Percentiles rank a stretch among this genome's conserved stretches.
Conservation (phyloP, 2,888 invertebrate genomes). For the Philereme transversata region DNA sequence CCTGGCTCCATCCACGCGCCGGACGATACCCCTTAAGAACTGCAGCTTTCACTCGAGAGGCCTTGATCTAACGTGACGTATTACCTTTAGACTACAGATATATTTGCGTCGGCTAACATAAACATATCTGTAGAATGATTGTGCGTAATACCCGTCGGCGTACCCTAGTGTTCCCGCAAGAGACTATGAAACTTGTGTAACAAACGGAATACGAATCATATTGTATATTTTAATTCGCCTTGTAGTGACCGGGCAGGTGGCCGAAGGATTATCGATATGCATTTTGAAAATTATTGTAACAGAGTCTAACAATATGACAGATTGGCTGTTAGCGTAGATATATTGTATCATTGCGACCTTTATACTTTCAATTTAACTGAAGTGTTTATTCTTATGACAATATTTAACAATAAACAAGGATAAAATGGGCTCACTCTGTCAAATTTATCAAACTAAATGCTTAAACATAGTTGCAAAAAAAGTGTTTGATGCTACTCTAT, state of each 20-base stretch:
- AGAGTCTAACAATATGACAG: slow-evolving; percentile 18
- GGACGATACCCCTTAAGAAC: slow-evolving; percentile 8
- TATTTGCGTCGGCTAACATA: not conserved
- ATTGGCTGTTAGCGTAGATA: slow-evolving; percentile 15
- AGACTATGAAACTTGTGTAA: slow-evolving; percentile 28
- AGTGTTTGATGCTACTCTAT: too few relatives aligned
- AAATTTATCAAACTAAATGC: too few relatives aligned
- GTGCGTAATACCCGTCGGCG: too few relatives aligned
- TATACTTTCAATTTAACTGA: too few relatives aligned
- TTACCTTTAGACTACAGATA: slow-evolving; percentile 7
- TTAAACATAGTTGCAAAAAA: too few relatives aligned
- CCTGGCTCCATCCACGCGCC: not conserved
- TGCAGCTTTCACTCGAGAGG: slow-evolving; percentile 26
- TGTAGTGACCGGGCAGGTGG: slow-evolving; percentile 17
- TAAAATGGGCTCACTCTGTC: too few relatives aligned
- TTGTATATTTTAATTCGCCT: slow-evolving; percentile 31
- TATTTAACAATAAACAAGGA: too few relatives aligned
- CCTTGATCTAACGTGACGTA: slow-evolving; percentile 2
- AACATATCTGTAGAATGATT: too few relatives aligned
- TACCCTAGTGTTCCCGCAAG: slow-evolving; percentile 16
- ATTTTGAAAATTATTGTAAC: slow-evolving; percentile 28
- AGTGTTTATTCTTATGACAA: too few relatives aligned
- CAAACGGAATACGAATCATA: slow-evolving; percentile 29
- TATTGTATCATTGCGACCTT: too few relatives aligned
- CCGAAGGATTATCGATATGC: slow-evolving; percentile 26